phyloP scores from a whole-genome alignment of 2,113 vertebrate species.

The Silurus asotus region DNA sequence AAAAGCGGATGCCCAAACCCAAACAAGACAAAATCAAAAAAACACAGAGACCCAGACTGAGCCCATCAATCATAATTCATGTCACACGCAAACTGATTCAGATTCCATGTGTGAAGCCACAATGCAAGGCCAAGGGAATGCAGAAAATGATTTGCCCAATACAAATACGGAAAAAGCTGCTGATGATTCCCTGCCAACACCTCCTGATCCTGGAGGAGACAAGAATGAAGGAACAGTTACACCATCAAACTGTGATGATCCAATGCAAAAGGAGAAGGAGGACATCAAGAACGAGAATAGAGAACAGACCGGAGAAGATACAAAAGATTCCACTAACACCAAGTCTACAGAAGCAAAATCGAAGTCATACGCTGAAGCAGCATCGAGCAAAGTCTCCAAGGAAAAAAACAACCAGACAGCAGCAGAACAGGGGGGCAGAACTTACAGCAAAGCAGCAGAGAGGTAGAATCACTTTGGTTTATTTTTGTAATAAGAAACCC shows the following conservation, averaged over 20 bases:
- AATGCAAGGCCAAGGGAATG: not conserved
- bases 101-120: not conserved
- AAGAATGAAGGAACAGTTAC: conserved; percentile 4
- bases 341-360: not conserved
- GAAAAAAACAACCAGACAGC: not conserved
- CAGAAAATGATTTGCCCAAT: not conserved
- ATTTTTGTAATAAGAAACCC: not conserved
- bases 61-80: conserved; percentile 10
- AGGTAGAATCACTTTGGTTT: conserved; percentile 5
- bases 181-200: not conserved
- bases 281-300: conserved; percentile 27
- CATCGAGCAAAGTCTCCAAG: not conserved
- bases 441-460: conserved; percentile 18
- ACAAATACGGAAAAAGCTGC: not conserved
- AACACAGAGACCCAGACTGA: conserved; percentile 52
- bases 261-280: conserved; percentile 22
- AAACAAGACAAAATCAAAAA: conserved; percentile 12
- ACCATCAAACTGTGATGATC: not conserved
- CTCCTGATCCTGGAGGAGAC: conserved; percentile 12
- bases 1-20: conserved; percentile 55
- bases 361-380: conserved; percentile 32
- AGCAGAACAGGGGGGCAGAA: not conserved
- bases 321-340: not conserved
- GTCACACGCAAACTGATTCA: conserved; percentile 63
- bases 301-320: not conserved